These are phyloP conservation scores for Mystacides longicornis DNA, from an alignment of 2,888 invertebrate genomes.

Conservation along the genomic window DNA sequence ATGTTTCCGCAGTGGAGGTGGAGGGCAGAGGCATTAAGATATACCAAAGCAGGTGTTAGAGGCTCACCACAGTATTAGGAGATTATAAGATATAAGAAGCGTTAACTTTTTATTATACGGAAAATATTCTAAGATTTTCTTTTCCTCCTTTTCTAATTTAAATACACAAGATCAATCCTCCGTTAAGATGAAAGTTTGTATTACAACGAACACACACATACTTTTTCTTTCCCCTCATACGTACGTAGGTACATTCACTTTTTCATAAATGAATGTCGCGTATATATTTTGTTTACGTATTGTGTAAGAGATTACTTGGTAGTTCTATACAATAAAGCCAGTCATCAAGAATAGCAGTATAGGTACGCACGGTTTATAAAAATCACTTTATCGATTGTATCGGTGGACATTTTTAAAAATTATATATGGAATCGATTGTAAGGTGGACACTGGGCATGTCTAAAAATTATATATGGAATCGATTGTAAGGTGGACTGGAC, in stretches of 20 bases:
- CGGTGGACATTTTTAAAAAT: too few relatives aligned
- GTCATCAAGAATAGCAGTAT: too few relatives aligned
- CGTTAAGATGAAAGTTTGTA: neutral
- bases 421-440: too few relatives aligned
- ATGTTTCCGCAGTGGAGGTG: neutral
- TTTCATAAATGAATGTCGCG: neutral
- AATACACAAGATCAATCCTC: neutral
- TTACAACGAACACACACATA: neutral
- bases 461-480: too few relatives aligned
- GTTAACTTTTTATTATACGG: constrained; percentile 1
- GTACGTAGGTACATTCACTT: neutral
- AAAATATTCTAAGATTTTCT: constrained; percentile 2
- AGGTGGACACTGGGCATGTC: too few relatives aligned
- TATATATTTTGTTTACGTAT: too few relatives aligned
- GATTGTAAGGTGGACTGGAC: too few relatives aligned
- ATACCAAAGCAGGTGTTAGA: constrained; percentile 1
- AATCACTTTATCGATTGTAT: too few relatives aligned
- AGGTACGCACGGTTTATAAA: too few relatives aligned
- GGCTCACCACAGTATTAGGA: constrained; percentile 1
- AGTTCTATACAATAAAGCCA: too few relatives aligned
- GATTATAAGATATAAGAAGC: constrained; percentile 1
- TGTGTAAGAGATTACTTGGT: too few relatives aligned
- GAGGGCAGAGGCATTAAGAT: neutral
- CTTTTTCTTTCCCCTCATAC: neutral
- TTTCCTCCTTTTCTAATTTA: neutral